Conservation (phyloP, 2,888 invertebrate genomes). For the Heliconius erato region DNA sequence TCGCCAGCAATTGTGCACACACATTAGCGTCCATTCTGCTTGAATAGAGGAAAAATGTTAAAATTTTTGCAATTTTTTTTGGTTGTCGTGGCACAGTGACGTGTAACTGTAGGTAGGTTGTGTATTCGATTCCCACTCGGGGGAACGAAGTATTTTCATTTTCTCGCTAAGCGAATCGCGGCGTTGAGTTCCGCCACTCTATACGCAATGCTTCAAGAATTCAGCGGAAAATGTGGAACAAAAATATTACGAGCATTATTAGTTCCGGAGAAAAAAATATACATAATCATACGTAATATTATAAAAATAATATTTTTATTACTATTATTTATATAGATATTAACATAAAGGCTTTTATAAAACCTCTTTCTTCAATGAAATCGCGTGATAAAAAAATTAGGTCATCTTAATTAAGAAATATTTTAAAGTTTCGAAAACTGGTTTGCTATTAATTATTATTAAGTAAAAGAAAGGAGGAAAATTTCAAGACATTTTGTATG, state of each 20-base stretch:
- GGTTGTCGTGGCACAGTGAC: neutral
- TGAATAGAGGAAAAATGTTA: neutral
- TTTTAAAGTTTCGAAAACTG: neutral
- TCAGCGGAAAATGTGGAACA: no score
- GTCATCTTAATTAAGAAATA: conserved; percentile 7
- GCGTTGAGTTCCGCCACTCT: no score
- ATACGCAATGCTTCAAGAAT: no score
- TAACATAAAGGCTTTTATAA: neutral
- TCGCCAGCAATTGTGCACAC: conserved; percentile 3
- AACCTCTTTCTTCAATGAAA: neutral
- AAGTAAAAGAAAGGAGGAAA: conserved; percentile 25
- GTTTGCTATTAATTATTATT: neutral
- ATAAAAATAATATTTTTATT: neutral
- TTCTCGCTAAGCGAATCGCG: no score
- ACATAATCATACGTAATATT: no score
- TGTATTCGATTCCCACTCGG: no score
- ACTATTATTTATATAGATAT: neutral
- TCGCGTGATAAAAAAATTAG: neutral
- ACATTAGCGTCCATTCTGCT: neutral
- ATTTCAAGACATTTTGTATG: neutral
- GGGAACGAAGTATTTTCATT: no score
- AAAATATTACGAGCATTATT: no score
- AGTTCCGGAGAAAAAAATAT: no score
- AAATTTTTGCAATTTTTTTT: neutral
- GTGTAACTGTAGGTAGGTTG: no score